Evolutionary conservation across 2,113 vertebrate species (phyloP), one percentile per base, ranked within the genome.

Genomic region (Cisticola juncidis): DNA sequence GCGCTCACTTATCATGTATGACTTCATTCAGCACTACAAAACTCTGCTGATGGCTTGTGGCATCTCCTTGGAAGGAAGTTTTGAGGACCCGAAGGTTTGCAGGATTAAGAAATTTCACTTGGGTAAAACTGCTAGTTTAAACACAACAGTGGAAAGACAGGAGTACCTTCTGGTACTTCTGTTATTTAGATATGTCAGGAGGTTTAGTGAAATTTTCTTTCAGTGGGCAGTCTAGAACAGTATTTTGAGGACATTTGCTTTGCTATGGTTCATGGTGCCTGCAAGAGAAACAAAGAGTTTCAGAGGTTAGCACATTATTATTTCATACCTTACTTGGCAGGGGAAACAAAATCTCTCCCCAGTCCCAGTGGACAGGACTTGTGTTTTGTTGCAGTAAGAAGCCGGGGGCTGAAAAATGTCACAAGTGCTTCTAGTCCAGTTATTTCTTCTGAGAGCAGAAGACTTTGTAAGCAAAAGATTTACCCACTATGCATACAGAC

Each of bases 11-110:
- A 73, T 99, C 77, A 81, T 97, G 14, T 99, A 99, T 93, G 97
- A 99, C 96, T 98, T 99, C 93, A 99, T 99, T 85, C 97, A 98
- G 79, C 98, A 98, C 92, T 99, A 99, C 97, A 99, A 99, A 97
- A 98, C 95, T 38, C 97, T 99, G 33, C 96, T 99, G 42, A 96
- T 98, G 90, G 98, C 99, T 85, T 99, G 99, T 96, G 98, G 97
- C 54, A 95, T 99, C 97, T 98, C 98, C 78, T 84, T 99, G 96
- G 98, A 98, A 81, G 98, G 98, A 90, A 97, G 79, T 74, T 99
- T 98, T 96, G 99, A 99, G 97, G 99, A 99, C 90, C 99, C 99
- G 78, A 99, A 99, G 99, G 99, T 99, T 88, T 88, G 86, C 9
- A 72, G 42, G 56, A 60, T 81, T 90, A 92, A 92, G 45, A 81